Percentiles rank a stretch among this genome's conserved stretches.
Evolutionary conservation across 2,888 invertebrate species (phyloP).

Genomic region (Ormyrus labotus): DNA sequence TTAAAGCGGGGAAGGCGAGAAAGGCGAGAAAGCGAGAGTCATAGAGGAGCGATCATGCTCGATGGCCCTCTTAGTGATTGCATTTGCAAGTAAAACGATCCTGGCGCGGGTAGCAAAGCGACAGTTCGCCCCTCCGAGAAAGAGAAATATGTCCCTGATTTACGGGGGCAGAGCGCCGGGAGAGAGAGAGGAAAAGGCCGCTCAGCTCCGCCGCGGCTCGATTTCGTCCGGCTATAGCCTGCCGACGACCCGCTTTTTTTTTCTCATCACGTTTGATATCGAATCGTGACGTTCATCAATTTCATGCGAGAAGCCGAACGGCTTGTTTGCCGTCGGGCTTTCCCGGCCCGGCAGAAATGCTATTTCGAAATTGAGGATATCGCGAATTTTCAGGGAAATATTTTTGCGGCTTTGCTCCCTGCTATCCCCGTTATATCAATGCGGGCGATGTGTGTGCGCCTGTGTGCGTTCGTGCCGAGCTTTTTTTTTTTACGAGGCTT

Average conservation of each 20-base stretch:
- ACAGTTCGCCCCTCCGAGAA: conserved; percentile 49
- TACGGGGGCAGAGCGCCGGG: conserved; percentile 7
- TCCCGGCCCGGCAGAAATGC: too few species aligned
- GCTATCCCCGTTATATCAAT: too few species aligned
- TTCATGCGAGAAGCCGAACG: background rate
- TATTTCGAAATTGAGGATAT: too few species aligned
- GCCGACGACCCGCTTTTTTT: background rate
- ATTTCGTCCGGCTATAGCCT: too few species aligned
- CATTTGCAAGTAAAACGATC: conserved; percentile 73
- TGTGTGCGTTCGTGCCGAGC: too few species aligned
- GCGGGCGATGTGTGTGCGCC: too few species aligned
- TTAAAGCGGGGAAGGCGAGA: background rate
- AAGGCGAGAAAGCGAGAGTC: conserved; percentile 50
- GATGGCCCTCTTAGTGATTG: conserved; percentile 71
- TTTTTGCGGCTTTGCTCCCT: too few species aligned
- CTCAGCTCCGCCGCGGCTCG: conserved; percentile 10
- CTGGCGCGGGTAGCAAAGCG: conserved; percentile 41
- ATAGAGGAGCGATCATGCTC: conserved; percentile 58
- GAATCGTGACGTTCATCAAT: conserved; percentile 50
- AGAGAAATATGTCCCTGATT: conserved; percentile 61
- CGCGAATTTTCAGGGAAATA: too few species aligned
- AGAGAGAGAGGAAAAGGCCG: background rate
- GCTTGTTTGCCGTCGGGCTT: too few species aligned
- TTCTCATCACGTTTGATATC: conserved; percentile 37
- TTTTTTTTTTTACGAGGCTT: background rate